Base-by-base conservation (phyloP, 2,113 vertebrate species). In the Seriola dumerili region DNA sequence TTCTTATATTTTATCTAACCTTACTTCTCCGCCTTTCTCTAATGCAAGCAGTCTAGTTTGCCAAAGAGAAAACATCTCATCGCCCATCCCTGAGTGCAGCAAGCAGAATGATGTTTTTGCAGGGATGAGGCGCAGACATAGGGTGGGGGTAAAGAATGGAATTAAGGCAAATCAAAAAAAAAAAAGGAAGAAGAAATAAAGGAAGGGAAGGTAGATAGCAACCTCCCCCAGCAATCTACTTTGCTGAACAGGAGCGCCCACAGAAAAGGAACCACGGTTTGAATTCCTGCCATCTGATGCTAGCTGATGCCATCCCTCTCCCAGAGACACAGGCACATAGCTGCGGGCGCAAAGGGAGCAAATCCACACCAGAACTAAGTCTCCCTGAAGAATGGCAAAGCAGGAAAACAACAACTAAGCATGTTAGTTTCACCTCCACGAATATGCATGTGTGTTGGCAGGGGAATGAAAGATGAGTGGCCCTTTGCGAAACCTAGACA, bases 301-400 rank as follows among this genome's bases (percentile, higher is more conserved):
- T 87, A 86, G 83, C 85, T 85, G 86, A 90, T 88, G 93, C 91
- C 92, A 92, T 92, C 85, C 88, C 67, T 84, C 68, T 89, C 82
- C 70, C 62, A 71, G 81, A 93, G 89, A 94, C 88, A 81, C 71
- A 91, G 84, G 87, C 88, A 40, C 79, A 84, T 74, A 63, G 91
- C 88, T 81, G 76, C 84, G 19, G 93, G 91, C 89, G 44, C 74
- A 54, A 80, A 84, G 85, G 88, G 93, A 89, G 93, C 81, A 93
- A 92, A 95, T 94, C 89, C 91, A 89, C 90, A 94, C 89, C 93
- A 93, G 91, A 93, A 93, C 93, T 94, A 94, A 94, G 91, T 88
- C 94, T 74, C 85, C 78, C 84, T 48, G 55, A 90, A 93, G 91
- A 94, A 93, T 89, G 81, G 89, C 6, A 55, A 87, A 85, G 90